phyloP scores from a whole-genome alignment of 35 echinoderm and acorn worm species.

The Stichopus chloronotus region DNA sequence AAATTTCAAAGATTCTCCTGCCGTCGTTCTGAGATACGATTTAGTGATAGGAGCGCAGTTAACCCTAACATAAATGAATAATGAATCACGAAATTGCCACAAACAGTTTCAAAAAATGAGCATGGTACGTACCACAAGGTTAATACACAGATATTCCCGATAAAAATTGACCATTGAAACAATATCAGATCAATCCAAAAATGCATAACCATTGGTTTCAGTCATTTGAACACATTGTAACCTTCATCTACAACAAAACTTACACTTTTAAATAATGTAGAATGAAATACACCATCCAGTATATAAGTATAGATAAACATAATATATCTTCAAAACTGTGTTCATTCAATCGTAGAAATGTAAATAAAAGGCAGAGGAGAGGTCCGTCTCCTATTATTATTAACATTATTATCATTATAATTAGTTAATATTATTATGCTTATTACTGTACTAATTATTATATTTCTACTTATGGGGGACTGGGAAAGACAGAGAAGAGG shows the following conservation, averaged over 20 bases:
- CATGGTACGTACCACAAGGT: background rate
- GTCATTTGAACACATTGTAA: background rate
- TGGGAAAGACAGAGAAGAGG: too few relatives aligned
- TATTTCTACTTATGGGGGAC: too few relatives aligned
- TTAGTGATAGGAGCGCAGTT: background rate
- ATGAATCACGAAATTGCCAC: background rate
- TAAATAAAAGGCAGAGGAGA: background rate
- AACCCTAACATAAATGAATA: background rate
- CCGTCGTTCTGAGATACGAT: conserved; percentile 29
- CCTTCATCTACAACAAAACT: too few relatives aligned
- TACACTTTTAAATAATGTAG: too few relatives aligned
- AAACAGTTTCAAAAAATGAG: background rate
- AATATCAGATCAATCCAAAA: background rate
- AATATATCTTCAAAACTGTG: background rate
- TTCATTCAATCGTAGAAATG: background rate
- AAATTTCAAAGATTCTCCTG: background rate
- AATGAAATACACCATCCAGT: too few relatives aligned
- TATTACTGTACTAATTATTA: too few relatives aligned
- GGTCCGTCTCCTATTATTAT: background rate
- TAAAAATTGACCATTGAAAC: too few relatives aligned
- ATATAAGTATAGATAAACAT: too few relatives aligned
- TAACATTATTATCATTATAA: background rate
- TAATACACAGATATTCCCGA: background rate
- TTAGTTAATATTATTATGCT: too few relatives aligned
- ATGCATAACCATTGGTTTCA: background rate